Conservation (phyloP, 2,888 invertebrate species). For the Luperina testacea region DNA sequence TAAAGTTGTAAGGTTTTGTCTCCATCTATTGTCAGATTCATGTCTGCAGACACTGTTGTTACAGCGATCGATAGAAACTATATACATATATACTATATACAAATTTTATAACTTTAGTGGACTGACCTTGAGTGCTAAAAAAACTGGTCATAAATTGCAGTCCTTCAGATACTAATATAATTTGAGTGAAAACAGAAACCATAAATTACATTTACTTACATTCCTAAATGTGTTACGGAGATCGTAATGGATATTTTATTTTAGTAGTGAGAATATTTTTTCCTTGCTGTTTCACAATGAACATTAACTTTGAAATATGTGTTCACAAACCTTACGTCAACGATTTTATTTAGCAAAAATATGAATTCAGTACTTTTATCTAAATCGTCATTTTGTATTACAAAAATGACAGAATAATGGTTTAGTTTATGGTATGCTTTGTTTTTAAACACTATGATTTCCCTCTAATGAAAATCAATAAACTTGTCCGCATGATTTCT, state of each 20-base stretch:
- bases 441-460: not conserved
- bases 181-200: slow-evolving; percentile 45
- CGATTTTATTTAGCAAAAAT: slow-evolving; percentile 39
- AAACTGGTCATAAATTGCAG: slow-evolving; percentile 24
- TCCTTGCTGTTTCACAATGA: slow-evolving; percentile 38
- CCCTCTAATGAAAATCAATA: not conserved
- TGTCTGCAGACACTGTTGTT: not conserved
- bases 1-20: too few relatives aligned
- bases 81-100: not conserved
- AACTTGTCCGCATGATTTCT: not conserved
- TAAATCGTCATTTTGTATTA: slow-evolving; percentile 16
- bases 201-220: slow-evolving; percentile 48
- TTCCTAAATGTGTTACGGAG: slow-evolving; percentile 54
- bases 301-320: slow-evolving; percentile 55
- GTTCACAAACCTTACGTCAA: slow-evolving; percentile 43
- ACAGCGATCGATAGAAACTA: not conserved
- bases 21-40: not conserved
- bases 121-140: not conserved
- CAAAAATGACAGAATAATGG: not conserved
- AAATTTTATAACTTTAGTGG: not conserved
- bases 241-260: slow-evolving; percentile 58
- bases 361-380: slow-evolving; percentile 33
- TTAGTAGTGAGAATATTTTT: slow-evolving; percentile 47
- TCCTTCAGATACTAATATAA: slow-evolving; percentile 16
- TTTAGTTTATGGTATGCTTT: not conserved